These are phyloP conservation scores for Smutsia temminckii DNA, from an alignment of 2,797 vertebrate species.

Conservation along the genomic window DNA sequence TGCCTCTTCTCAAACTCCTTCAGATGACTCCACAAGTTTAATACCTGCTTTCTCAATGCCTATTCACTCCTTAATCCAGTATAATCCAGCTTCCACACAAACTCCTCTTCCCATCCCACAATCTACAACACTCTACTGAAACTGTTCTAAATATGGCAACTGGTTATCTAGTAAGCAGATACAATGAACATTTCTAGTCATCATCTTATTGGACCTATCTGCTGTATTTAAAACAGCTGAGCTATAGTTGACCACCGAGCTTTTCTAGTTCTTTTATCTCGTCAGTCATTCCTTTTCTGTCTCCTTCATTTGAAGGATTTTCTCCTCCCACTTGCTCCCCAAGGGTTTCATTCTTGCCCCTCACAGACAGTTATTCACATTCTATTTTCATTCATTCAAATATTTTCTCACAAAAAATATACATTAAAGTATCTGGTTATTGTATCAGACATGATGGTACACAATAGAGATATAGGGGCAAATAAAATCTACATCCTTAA, in stretches of 20 bases:
- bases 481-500: neutral
- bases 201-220: neutral
- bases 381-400: neutral
- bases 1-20: neutral
- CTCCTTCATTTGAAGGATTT: neutral
- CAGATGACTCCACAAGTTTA: neutral
- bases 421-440: conserved; percentile 22
- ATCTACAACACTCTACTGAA: neutral
- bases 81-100: neutral
- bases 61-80: neutral
- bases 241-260: neutral
- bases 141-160: neutral
- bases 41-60: neutral
- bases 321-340: neutral
- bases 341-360: neutral
- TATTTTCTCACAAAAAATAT: neutral
- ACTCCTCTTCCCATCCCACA: neutral
- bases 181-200: neutral
- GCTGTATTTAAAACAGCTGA: neutral
- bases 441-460: neutral
- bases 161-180: neutral
- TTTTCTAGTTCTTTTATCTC: neutral
- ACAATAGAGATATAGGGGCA: neutral
- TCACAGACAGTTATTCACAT: neutral
- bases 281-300: neutral